Evolutionary conservation across 35 echinoderm and acorn worm species (phyloP), one percentile per base, ranked within the genome.

Genomic region (Ophiothrix spiculata): DNA sequence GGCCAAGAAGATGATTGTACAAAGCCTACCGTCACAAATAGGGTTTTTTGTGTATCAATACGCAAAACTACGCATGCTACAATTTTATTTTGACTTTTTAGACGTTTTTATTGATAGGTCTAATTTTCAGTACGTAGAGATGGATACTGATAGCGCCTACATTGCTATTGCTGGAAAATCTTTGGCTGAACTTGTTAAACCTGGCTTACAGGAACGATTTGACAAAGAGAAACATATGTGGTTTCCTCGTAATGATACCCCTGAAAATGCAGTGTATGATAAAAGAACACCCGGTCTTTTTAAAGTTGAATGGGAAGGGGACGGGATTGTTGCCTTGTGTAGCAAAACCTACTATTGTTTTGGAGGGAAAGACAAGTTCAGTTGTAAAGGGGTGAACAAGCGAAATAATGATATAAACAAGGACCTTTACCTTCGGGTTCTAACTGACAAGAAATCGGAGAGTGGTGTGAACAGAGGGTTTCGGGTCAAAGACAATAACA

Each of bases 321-420:
- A 87, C 81, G 76, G 85, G 2, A 46, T 87, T 39, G 40, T 87
- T 21, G 76, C 85, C 37, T 37, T 87, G 23, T 75, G 35, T 73
- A 81, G 85, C 38, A 81, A 87, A 80, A 49, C 31, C 15, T 81
- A 81, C 33, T 87, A 80, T 76, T 54, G 76, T 38, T 75, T 12
- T 54, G 45, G 45, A 11, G 8, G 8, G 25, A 33, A 33, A 32
- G 33, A 75, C 17, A 78, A 78, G 49, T 78, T 78, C 37, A 79
- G 85, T 79, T 87, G 74, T 33, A 87, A 87, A 41, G 85, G 85
- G 11, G 41, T 87, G 37, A 87, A 87, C 75, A 87, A 79, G 32
- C 36, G 39, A 38, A 19, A 64, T 19, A 86, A 86, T 76, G 33
- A 86, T 32, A 76, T 86, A 54, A 56, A 38, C 21, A 1, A 87